Percentiles rank a stretch among this genome's conserved stretches.
These are phyloP conservation scores for Hydra vulgaris DNA, from an alignment of 30 jellyfish, hydroid and myxozoan species.

Conservation along the genomic window DNA sequence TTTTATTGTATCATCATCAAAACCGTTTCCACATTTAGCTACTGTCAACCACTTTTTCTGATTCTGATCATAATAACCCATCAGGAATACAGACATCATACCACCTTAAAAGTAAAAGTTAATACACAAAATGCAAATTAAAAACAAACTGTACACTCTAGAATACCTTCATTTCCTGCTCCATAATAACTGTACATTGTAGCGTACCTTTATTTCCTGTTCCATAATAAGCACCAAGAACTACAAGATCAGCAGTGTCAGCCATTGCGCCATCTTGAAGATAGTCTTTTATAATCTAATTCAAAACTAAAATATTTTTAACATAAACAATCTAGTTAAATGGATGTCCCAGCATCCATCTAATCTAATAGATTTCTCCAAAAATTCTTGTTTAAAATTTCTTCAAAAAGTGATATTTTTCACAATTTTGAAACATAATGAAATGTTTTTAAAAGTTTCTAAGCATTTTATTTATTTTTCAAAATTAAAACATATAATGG, in stretches of 20 bases:
- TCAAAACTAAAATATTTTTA: neutral
- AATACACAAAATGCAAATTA: neutral
- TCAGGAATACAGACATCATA: conserved; percentile 80
- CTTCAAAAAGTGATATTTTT: too few relatives aligned
- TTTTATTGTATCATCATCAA: conserved; percentile 55
- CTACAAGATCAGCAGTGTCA: conserved; percentile 84
- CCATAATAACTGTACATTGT: conserved; percentile 19
- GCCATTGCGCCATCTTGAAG: conserved; percentile 91
- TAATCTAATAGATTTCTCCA: too few relatives aligned
- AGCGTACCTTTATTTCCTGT: conserved; percentile 77
- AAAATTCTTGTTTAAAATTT: too few relatives aligned
- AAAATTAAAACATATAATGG: too few relatives aligned
- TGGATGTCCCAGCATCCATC: too few relatives aligned
- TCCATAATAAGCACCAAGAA: conserved; percentile 79
- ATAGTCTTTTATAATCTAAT: conserved; percentile 75
- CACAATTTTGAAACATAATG: too few relatives aligned
- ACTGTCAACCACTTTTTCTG: conserved; percentile 69
- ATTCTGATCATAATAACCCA: conserved; percentile 74
- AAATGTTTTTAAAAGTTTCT: too few relatives aligned
- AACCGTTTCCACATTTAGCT: conserved; percentile 94
- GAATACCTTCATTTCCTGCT: conserved; percentile 74
- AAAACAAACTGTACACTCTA: neutral
- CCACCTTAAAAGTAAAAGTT: conserved; percentile 50
- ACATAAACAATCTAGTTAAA: too few relatives aligned
- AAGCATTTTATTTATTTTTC: too few relatives aligned